Base-by-base conservation (phyloP, 2,113 vertebrate species). In the Stigmatopora nigra region DNA sequence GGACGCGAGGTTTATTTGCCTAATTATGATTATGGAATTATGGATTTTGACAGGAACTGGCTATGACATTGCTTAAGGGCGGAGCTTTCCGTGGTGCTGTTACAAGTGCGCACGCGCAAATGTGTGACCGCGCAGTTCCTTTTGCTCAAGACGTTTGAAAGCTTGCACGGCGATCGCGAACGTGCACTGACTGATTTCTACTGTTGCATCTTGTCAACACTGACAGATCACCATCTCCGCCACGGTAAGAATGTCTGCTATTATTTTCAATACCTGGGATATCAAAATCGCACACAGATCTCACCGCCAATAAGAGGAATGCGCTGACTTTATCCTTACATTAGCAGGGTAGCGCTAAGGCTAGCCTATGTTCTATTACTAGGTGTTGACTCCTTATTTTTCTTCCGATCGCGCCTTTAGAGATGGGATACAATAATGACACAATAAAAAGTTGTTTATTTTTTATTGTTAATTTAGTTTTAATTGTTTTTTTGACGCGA, bases 51-150 rank as follows among this genome's bases (percentile, higher is more conserved):
- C 22, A 56, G 16, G 12, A 38, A 0, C 4, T 65, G 15, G 15
- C 5, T 3, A 15, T 5, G 46, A 41, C 6, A 41, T 41, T 8
- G 46, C 17, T 16, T 56, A 59, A 70, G 73, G 82, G 81, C 63
- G 84, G 77, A 71, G 45, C 69, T 62, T 45, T 46, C 19, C 2
- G 5, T 41, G 1, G 0, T 1, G 0, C 7, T 15, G 4, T 70
- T 69, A 71, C 64, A 31, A 78, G 0, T 83, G 78, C 89, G 86
- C 85, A 0, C 80, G 89, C 87, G 86, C 81, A 61, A 17, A 71
- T 4, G 1, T 17, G 9, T 77, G 63, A 84, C 88, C 89, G 88
- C 89, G 89, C 85, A 83, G 88, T 86, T 88, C 73, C 74, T 73
- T 67, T 71, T 47, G 61, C 75, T 70, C 38, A 15, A 69, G 75